phyloP scores from a whole-genome alignment of 1,140 invertebrate genomes.

The Pararge aegeria region DNA sequence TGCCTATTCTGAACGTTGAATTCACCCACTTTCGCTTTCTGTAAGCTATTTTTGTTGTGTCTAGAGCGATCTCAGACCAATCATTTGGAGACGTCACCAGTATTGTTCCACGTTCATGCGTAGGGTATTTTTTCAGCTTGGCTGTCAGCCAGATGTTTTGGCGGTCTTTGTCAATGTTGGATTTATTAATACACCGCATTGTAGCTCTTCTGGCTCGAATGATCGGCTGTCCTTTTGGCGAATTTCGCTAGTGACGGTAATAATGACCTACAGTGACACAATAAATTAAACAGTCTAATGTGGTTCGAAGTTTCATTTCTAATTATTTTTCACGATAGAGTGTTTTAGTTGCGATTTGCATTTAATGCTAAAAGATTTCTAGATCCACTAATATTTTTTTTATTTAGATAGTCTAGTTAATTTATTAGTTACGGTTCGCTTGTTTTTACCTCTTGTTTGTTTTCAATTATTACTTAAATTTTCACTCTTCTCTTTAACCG shows the following conservation, averaged over 20 bases:
- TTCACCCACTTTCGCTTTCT: slow-evolving; percentile 26
- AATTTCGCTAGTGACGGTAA: slow-evolving; percentile 33
- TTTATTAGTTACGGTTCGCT: too few relatives aligned
- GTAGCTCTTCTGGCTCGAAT: slow-evolving; percentile 49
- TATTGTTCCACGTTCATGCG: slow-evolving; percentile 55
- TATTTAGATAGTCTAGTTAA: too few relatives aligned
- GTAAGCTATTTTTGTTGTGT: slow-evolving; percentile 26
- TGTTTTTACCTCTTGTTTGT: too few relatives aligned
- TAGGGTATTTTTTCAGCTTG: slow-evolving; percentile 68
- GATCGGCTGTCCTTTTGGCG: slow-evolving; percentile 42
- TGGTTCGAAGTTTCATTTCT: too few relatives aligned
- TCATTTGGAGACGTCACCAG: slow-evolving; percentile 46
- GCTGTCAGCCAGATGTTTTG: slow-evolving; percentile 66
- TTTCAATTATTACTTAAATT: too few relatives aligned
- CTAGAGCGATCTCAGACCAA: slow-evolving; percentile 40
- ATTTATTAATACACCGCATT: slow-evolving; percentile 74
- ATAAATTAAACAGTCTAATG: neutral
- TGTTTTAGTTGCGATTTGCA: too few relatives aligned
- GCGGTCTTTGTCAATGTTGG: slow-evolving; percentile 78
- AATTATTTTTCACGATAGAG: too few relatives aligned
- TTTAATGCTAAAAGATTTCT: too few relatives aligned
- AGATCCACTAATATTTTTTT: too few relatives aligned
- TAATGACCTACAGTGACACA: slow-evolving; percentile 28
- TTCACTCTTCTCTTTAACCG: too few relatives aligned
- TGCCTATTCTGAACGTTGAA: neutral